Percentiles rank a stretch among this genome's conserved stretches.
Conservation (phyloP, 2,113 vertebrate species). For the Rhagologus leucostigma region DNA sequence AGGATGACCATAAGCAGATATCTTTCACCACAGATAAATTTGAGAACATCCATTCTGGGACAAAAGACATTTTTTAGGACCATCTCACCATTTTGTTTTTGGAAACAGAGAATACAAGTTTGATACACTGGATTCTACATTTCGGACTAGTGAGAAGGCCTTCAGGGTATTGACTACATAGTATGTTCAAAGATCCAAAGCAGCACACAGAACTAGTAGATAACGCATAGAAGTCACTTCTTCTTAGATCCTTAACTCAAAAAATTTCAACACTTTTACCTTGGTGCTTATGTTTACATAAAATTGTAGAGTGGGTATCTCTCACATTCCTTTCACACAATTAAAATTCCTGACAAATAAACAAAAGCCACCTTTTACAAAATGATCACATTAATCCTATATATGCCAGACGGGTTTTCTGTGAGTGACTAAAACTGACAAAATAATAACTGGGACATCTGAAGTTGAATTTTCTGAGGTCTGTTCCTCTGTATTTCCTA, state of each 20-base stretch:
- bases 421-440: neutral
- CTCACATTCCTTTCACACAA: neutral
- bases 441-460: neutral
- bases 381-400: fast-evolving
- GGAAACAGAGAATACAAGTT: neutral
- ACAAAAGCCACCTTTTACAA: neutral
- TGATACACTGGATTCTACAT: neutral
- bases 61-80: neutral
- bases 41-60: neutral
- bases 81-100: neutral
- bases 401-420: neutral
- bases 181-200: neutral
- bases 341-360: neutral
- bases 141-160: neutral
- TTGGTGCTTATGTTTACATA: neutral
- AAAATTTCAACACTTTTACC: neutral
- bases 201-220: neutral
- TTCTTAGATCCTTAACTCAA: neutral
- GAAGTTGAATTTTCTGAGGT: neutral
- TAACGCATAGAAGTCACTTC: neutral
- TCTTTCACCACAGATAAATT: neutral
- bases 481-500: neutral
- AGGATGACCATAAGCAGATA: neutral
- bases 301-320: neutral
- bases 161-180: neutral